Evolutionary conservation across 2,888 invertebrate genomes (phyloP).

Genomic region (Machimus rusticus): DNA sequence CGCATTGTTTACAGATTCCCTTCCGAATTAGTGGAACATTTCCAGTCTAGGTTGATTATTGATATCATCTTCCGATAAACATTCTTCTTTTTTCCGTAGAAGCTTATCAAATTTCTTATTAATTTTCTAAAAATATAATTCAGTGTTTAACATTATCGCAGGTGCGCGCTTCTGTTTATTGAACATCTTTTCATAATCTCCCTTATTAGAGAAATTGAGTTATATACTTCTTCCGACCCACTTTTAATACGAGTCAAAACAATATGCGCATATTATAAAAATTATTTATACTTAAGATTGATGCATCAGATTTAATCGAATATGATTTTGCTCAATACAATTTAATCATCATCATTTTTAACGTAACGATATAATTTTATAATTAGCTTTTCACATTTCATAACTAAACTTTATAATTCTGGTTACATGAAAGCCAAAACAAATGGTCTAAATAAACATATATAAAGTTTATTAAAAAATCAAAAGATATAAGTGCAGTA

Average conservation of each 20-base stretch:
- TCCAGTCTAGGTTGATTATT: not conserved
- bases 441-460: too few relatives aligned
- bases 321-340: not conserved
- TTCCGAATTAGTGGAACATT: not conserved
- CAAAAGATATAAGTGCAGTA: too few relatives aligned
- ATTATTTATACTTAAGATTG: not conserved
- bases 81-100: not conserved
- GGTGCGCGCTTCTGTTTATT: not conserved
- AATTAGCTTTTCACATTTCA: too few relatives aligned
- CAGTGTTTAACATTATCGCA: not conserved
- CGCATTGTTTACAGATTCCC: not conserved
- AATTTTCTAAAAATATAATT: not conserved
- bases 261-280: not conserved
- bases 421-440: too few relatives aligned
- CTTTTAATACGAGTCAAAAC: not conserved
- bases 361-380: too few relatives aligned
- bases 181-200: not conserved
- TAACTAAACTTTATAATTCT: too few relatives aligned
- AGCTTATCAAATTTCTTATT: not conserved
- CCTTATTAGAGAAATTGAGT: not conserved
- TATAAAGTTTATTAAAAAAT: too few relatives aligned
- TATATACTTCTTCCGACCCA: not conserved
- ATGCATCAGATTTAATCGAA: not conserved
- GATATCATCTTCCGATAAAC: not conserved
- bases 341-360: too few relatives aligned